Evolutionary conservation across 2,888 invertebrate species (phyloP).

Genomic region (Timandra comae): DNA sequence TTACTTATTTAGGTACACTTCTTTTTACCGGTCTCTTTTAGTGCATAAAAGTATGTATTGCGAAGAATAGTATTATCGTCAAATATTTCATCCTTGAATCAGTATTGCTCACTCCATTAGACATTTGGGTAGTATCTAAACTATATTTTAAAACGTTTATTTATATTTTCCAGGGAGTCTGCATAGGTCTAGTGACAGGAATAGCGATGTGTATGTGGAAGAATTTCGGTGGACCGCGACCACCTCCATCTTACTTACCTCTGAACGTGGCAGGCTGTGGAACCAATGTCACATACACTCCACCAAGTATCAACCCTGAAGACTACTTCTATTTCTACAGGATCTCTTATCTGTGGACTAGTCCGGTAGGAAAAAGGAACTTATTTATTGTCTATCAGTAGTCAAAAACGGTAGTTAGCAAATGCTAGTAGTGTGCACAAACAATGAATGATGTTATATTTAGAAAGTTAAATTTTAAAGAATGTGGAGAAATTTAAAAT

Average conservation of each 20-base stretch:
- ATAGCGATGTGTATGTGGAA: conserved; percentile 86
- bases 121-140: background rate
- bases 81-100: too few species aligned
- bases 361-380: conserved; percentile 66
- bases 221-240: conserved; percentile 88
- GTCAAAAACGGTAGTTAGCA: too few species aligned
- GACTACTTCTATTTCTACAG: conserved; percentile 80
- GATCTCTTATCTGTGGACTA: conserved; percentile 85
- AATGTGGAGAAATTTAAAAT: too few species aligned
- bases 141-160: background rate
- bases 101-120: background rate
- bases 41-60: too few species aligned
- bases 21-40: too few species aligned
- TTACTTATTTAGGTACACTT: too few species aligned
- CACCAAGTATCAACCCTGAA: conserved; percentile 20
- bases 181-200: conserved; percentile 79
- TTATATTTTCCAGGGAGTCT: conserved; percentile 77
- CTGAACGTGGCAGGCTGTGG: conserved; percentile 77
- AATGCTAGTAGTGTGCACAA: too few species aligned
- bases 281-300: conserved; percentile 37
- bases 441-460: too few species aligned
- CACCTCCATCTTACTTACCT: conserved; percentile 72
- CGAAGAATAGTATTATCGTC: too few species aligned
- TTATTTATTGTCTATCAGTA: too few species aligned
- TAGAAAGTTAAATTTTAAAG: too few species aligned